Conservation (phyloP, 1,140 invertebrate species). For the Heliconius hermathena region DNA sequence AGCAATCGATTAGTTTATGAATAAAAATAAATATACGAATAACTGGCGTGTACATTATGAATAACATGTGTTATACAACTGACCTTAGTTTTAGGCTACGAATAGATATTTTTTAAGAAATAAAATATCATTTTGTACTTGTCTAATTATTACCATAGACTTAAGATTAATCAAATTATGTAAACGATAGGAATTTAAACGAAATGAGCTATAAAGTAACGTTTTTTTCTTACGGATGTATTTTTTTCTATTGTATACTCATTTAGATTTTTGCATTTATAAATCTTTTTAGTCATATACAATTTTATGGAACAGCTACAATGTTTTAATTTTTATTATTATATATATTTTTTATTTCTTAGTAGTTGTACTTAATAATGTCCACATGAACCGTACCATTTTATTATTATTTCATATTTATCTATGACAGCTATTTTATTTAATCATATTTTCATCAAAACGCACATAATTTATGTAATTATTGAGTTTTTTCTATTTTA, state of each 20-base stretch:
- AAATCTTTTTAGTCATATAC: constrained; percentile 79
- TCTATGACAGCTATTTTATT: constrained; percentile 59
- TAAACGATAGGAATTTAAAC: constrained; percentile 72
- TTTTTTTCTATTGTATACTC: constrained; percentile 78
- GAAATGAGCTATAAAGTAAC: constrained; percentile 73
- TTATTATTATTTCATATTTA: constrained; percentile 61
- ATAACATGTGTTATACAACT: constrained; percentile 74
- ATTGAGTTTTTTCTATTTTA: constrained; percentile 75
- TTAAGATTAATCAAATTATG: constrained; percentile 76
- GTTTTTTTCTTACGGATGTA: constrained; percentile 71
- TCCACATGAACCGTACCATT: constrained; percentile 64
- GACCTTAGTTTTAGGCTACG: constrained; percentile 77
- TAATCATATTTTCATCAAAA: constrained; percentile 61
- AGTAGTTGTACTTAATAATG: constrained; percentile 74
- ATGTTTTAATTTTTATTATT: constrained; percentile 49
- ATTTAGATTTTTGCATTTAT: constrained; percentile 79
- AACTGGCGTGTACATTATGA: constrained; percentile 59
- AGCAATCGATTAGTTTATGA: constrained; percentile 35
- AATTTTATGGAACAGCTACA: constrained; percentile 64
- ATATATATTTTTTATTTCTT: constrained; percentile 50
- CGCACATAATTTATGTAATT: constrained; percentile 79
- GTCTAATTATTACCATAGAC: constrained; percentile 79
- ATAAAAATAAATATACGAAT: constrained; percentile 43
- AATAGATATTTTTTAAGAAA: constrained; percentile 75
- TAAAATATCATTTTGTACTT: constrained; percentile 81